Evolutionary conservation across 2,797 vertebrate species (phyloP).

Genomic region (Graptemys geographica): DNA sequence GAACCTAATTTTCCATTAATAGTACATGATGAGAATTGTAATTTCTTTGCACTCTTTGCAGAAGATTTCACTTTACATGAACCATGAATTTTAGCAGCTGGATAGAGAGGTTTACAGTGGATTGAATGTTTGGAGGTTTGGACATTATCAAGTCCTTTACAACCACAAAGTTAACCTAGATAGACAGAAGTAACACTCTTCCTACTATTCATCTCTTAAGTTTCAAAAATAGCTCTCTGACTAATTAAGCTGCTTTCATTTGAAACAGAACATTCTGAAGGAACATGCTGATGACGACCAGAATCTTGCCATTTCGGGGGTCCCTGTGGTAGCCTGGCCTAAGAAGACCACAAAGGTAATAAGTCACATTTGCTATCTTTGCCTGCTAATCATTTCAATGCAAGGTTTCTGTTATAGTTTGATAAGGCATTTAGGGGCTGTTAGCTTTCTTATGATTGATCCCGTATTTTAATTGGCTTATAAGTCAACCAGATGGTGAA

Average conservation of each 20-base stretch:
- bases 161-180: not conserved
- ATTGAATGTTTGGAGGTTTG: not conserved
- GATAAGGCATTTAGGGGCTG: conserved; percentile 10
- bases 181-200: not conserved
- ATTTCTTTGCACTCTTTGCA: not conserved
- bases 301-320: conserved; percentile 91
- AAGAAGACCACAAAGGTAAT: conserved; percentile 93
- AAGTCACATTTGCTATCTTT: not conserved
- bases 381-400: not conserved
- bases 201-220: not conserved
- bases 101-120: fast-evolving
- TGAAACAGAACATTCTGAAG: conserved; percentile 90
- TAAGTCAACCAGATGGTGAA: not conserved
- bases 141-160: not conserved
- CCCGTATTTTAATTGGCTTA: conserved; percentile 29
- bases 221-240: not conserved
- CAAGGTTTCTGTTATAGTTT: not conserved
- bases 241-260: conserved; percentile 73
- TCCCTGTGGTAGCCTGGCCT: conserved; percentile 94
- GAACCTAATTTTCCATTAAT: not conserved
- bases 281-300: conserved; percentile 95
- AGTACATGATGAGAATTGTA: not conserved
- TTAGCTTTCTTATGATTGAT: not conserved
- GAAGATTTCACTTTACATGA: not conserved
- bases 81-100: not conserved